Evolutionary conservation across 2,113 vertebrate species (phyloP).

Genomic region (Columba janthina): DNA sequence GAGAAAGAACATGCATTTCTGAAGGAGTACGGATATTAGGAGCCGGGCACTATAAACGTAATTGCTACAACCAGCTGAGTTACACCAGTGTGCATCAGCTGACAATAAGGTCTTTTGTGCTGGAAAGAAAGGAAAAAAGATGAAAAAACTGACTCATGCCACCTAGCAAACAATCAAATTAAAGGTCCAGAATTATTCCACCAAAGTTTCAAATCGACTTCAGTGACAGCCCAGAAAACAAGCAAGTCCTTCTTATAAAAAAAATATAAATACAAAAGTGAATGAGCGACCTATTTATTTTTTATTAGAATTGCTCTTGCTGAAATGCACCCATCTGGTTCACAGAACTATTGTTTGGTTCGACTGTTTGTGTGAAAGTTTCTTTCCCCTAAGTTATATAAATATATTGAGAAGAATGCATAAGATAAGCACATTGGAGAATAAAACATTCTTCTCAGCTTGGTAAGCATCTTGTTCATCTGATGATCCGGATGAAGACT

Average conservation of each 20-base stretch:
- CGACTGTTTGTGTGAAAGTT: not conserved
- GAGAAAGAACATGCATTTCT: conserved; percentile 1
- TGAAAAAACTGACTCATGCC: not conserved
- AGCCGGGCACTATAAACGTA: not conserved
- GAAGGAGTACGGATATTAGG: not conserved
- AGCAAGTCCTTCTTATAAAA: not conserved
- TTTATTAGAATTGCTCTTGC: not conserved
- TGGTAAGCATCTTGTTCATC: not conserved
- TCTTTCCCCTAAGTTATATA: not conserved
- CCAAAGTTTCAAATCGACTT: not conserved
- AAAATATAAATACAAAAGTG: not conserved
- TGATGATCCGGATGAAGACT: not conserved
- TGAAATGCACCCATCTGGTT: not conserved
- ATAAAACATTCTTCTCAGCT: not conserved
- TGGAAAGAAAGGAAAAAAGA: not conserved
- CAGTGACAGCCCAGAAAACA: not conserved
- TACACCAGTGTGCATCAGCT: not conserved
- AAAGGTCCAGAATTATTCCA: conserved; percentile 9
- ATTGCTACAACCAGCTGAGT: conserved; percentile 5
- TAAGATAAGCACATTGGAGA: not conserved
- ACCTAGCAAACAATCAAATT: conserved; percentile 21
- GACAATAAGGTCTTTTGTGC: conserved; percentile 10
- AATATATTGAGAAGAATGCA: not conserved
- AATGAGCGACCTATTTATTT: conserved; percentile 18
- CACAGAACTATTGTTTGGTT: not conserved